Evolutionary conservation across 2,113 vertebrate genomes (phyloP).

Genomic region (Noctilio leporinus): DNA sequence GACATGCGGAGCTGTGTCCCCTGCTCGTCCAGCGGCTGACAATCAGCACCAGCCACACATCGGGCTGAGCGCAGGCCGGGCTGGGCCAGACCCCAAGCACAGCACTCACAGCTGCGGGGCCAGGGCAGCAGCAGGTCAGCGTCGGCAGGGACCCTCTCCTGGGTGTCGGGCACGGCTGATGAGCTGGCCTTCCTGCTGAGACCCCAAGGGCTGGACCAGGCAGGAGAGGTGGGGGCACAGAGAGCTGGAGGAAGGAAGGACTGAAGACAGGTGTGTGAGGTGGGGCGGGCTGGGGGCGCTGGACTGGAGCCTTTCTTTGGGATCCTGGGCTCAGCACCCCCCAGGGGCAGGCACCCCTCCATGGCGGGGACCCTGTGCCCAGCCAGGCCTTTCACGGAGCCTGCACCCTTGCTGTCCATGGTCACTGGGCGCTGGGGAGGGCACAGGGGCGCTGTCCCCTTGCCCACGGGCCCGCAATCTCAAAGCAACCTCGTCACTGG

Average conservation of each 20-base stretch:
- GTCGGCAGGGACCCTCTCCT: accelerated
- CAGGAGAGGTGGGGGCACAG: accelerated
- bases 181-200: not conserved
- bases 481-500: conserved; percentile 24
- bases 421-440: conserved; percentile 65
- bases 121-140: too few relatives aligned
- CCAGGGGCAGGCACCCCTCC: not conserved
- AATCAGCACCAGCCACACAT: not conserved
- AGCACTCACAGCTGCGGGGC: too few relatives aligned
- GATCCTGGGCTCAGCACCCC: not conserved
- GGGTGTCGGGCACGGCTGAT: accelerated
- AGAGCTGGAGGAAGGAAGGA: not conserved
- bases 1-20: not conserved
- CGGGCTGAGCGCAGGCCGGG: not conserved
- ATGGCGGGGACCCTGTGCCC: not conserved
- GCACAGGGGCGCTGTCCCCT: not conserved
- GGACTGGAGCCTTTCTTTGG: not conserved
- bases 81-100: not conserved
- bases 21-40: not conserved
- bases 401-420: not conserved
- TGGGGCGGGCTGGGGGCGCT: not conserved
- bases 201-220: not conserved
- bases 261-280: not conserved
- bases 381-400: not conserved
- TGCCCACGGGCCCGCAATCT: not conserved